Evolutionary conservation across 2,113 vertebrate species (phyloP), one percentile per base, ranked within the genome.

Genomic region (Petromus typicus): DNA sequence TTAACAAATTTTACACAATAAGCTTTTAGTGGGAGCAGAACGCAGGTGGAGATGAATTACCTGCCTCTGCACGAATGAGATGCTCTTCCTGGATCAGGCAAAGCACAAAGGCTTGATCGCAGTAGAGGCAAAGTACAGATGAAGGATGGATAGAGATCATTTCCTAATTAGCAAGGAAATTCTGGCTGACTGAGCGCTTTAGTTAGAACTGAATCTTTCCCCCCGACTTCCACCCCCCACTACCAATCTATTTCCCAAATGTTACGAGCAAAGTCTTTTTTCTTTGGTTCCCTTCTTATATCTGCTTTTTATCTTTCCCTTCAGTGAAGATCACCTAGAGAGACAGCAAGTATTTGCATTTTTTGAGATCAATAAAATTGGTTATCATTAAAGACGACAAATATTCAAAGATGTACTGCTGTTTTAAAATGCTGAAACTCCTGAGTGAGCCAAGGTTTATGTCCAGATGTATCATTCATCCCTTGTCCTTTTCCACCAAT

Each of bases 81-180:
- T 56, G 81, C 67, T 97, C 56, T 76, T 69, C n/a, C n/a, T 56
- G 17, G 30, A 59, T 43, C 40, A 78, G 12, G 32, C 64, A 94
- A 96, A 85, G 40, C 0, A 40, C 76, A 69, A 96, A 96, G 90
- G 48, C 34, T 80, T 17, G 10, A 23, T 84, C 22, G 13, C 32
- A 61, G 57, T 43, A 86, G 94, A 71, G 91, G 1, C 63, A 16
- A 94, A 96, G 64, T 61, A 43, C 9, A 97, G 34, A 88, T 89
- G 67, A 86, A 67, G 85, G 63, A 97, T 86, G 86, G 37, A 90
- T 30, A 67, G 2, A 76, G 0, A 37, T 80, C 34, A 79, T 91
- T 95, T 97, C 32, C 51, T 96, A 91, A 96, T 95, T 82, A 97
- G 20, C 22, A 88, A 43, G 12, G 40, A 96, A 51, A 89, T 88